Conservation (phyloP, 2,113 vertebrate genomes). For the Lasiurus borealis region DNA sequence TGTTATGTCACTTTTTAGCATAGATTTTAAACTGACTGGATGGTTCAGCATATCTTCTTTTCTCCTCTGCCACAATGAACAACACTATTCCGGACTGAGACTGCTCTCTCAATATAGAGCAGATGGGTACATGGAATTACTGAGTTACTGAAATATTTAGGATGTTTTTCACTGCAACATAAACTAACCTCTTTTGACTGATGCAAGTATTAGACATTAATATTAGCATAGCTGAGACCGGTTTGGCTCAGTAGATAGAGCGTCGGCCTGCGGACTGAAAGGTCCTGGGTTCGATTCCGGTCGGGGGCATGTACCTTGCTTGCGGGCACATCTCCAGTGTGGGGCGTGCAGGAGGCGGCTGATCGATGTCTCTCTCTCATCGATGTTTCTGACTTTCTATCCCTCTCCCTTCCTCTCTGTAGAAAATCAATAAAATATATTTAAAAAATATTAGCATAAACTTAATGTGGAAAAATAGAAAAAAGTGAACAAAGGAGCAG, state of each 20-base stretch:
- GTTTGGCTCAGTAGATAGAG: too few species aligned
- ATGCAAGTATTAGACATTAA: background rate
- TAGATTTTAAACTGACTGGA: constrained; percentile 30
- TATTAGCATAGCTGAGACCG: too few species aligned
- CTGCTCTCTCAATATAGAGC: background rate
- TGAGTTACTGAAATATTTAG: background rate
- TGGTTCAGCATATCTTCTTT: background rate
- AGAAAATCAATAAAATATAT: too few species aligned
- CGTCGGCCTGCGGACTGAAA: too few species aligned
- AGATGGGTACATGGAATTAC: background rate
- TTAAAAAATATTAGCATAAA: constrained; percentile 40
- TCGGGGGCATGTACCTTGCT: too few species aligned
- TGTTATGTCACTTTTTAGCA: constrained; percentile 31
- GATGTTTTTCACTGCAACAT: background rate
- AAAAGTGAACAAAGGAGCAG: background rate
- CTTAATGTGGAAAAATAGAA: background rate
- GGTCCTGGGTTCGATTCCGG: too few species aligned
- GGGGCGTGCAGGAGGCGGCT: too few species aligned
- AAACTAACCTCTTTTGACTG: background rate
- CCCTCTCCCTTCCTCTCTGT: too few species aligned
- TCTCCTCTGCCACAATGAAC: background rate
- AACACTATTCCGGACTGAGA: background rate
- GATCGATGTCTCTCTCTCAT: too few species aligned
- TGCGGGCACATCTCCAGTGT: too few species aligned
- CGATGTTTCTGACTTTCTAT: too few species aligned